Base-by-base conservation (phyloP, 2,113 vertebrate species). In the Amblyornis subalaris region DNA sequence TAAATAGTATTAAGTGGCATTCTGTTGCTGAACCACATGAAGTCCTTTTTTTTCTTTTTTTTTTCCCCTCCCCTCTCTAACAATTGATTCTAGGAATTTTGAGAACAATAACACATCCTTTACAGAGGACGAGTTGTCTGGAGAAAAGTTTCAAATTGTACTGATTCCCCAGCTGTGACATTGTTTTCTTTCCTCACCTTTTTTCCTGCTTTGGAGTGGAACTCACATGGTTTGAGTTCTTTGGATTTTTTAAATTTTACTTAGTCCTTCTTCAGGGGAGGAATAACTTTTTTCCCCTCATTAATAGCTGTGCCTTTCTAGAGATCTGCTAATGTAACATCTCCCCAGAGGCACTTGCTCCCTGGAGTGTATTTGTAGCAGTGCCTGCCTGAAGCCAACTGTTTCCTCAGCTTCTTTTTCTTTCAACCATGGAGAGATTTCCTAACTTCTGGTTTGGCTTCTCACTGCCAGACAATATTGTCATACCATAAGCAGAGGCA, bases 1-100 rank as follows among this genome's bases (percentile, higher is more conserved):
- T 88, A 89, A 92, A 70, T 89, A 93, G 87, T 62, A 69, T 77
- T 85, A 73, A 81, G 87, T 89, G 61, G 71, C 42, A 91, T 95
- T 93, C 47, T 88, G 61, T 92, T 92, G 72, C 80, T 93, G 83
- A 90, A 69, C 57, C 44, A 78, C 36, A 26, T 35, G 35, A 79
- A 20, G 28, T 72, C 29, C 51, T 74, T 7, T 23, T 14, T 24
- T 28, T 60, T 28, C 5, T 47, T 77, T 35, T 17, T 35, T 50
- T 38, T 48, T 38, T 3, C 3, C 1, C 11, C 3, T 3, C 3
- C 1, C 9, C 3, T 31, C 16, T 53, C 6, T 62, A 35, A 58
- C 36, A 73, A 55, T 35, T 36, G 22, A 65, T 74, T 72, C 35
- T 79, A 83, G 71, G 87, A 94, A 85, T 85, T 76, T 29, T 44